Evolutionary conservation across 2,113 vertebrate species (phyloP), one percentile per base, ranked within the genome.

Genomic region (Silurus meridionalis): DNA sequence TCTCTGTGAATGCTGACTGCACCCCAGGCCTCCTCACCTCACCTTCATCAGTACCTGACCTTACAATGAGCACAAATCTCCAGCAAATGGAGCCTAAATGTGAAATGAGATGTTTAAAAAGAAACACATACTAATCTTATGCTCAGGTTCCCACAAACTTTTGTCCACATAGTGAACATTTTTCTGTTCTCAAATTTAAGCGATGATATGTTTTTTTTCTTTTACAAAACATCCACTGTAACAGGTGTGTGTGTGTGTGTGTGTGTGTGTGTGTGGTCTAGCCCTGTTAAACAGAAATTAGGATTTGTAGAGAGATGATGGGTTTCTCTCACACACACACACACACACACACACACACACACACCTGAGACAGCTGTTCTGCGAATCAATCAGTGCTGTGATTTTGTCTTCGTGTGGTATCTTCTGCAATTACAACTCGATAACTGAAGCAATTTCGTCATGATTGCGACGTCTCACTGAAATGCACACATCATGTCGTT

Each of bases 391-490:
- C 69, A 66, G 50, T n/a, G 50, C 15, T 48, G 25, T 84, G 46
- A 80, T 84, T 80, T 71, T 46, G 77, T 8, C 82, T 74, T 61
- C 10, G 13, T 17, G 57, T 15, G 46, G 37, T 48, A 81, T 72
- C 83, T 84, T 72, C 83, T 84, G 48, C 13, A 66, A 85, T 53
- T 83, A 75, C n/a, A 66, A 8, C 46, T 69, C 25, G 57, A 83
- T 87, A 77, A 87, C 77, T 55, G 55, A 72, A n/a, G 86, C 64
- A 80, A 75, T 87, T 85, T 81, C 25, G 57, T 28, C 46, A 14
- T 75, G 87, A 75, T 83, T 77, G 72, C 60, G 37, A 46, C 64
- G 2, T 9, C 46, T 66, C n/a, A 3, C 58, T 17, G 19, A 85
- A 64, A 25, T 55, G 50, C 55, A 58, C 28, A 57, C 28, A 63